These are phyloP conservation scores for Phycodurus eques DNA, from an alignment of 2,113 vertebrate species.

Conservation along the genomic window DNA sequence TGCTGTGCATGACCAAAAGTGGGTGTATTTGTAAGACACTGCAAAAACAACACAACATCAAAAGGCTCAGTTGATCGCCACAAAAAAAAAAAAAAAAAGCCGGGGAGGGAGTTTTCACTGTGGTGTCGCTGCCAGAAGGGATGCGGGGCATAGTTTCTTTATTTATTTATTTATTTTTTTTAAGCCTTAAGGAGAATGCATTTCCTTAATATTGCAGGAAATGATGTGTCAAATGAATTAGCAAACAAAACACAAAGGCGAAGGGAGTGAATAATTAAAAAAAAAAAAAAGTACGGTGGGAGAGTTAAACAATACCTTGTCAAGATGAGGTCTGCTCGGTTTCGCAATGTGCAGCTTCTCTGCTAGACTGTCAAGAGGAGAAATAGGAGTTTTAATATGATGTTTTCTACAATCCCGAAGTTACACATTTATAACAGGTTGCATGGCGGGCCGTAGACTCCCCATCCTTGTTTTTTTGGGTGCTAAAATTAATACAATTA, in stretches of 20 bases:
- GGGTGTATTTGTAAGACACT: slow-evolving; percentile 29
- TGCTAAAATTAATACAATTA: too few relatives aligned
- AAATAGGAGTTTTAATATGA: neutral
- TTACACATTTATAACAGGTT: neutral
- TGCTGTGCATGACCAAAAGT: slow-evolving; percentile 20
- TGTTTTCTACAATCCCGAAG: neutral
- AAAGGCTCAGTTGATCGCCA: slow-evolving; percentile 49
- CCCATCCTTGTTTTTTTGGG: too few relatives aligned
- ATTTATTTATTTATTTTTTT: neutral
- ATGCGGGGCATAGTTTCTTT: slow-evolving; percentile 29
- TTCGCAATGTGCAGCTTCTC: slow-evolving; percentile 81
- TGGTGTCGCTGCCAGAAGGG: slow-evolving; percentile 56
- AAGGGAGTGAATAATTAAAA: neutral
- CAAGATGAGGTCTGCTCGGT: slow-evolving; percentile 80
- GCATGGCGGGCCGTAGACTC: too few relatives aligned
- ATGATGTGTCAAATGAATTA: slow-evolving; percentile 62
- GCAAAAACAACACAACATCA: slow-evolving; percentile 52
- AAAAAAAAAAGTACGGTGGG: neutral
- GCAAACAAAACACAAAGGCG: slow-evolving; percentile 48
- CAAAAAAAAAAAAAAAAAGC: slow-evolving; percentile 38
- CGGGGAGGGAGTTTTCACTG: slow-evolving; percentile 61
- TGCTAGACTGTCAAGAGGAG: slow-evolving; percentile 77
- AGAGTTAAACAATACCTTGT: slow-evolving; percentile 82
- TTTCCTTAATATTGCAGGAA: slow-evolving; percentile 44
- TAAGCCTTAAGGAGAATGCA: slow-evolving; percentile 30